Conservation (phyloP, 1,140 invertebrate genomes). For the Ooceraea biroi region DNA sequence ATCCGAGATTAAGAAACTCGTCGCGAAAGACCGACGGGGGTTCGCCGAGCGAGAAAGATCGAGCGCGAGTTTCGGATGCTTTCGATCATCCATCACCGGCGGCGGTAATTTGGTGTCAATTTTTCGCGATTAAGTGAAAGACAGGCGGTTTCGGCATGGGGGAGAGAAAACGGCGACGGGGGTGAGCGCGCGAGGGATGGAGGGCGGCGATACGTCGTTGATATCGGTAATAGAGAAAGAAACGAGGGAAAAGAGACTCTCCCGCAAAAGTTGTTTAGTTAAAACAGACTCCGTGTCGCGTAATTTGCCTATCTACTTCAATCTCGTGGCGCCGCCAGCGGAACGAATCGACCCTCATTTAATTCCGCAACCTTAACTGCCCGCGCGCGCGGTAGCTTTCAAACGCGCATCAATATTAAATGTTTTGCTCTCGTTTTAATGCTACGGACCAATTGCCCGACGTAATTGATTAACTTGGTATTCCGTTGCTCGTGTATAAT, state of each 20-base stretch:
- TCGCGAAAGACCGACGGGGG: not conserved
- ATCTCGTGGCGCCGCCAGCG: slow-evolving; percentile 30
- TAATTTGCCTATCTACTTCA: slow-evolving; percentile 39
- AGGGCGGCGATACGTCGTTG: not conserved
- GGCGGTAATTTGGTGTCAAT: slow-evolving; percentile 62
- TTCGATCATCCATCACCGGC: slow-evolving; percentile 62
- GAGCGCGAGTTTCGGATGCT: slow-evolving; percentile 42
- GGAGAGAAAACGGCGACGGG: not conserved
- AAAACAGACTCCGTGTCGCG: not conserved
- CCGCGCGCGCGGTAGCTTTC: not conserved
- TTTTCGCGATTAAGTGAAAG: slow-evolving; percentile 64
- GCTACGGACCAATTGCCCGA: not conserved
- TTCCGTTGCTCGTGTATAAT: not conserved
- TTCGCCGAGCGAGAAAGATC: slow-evolving; percentile 14
- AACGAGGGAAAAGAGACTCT: not conserved
- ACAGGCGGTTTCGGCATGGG: slow-evolving; percentile 5
- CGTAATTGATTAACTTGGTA: not conserved
- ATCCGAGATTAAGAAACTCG: slow-evolving; percentile 60
- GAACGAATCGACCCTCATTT: slow-evolving; percentile 15
- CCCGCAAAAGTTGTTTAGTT: slow-evolving; percentile 20
- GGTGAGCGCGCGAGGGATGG: not conserved
- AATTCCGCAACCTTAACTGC: not conserved
- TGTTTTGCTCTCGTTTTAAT: slow-evolving; percentile 8
- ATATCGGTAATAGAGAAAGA: slow-evolving; percentile 15
- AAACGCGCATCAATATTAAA: slow-evolving; percentile 24